Base-by-base conservation (phyloP, 2,797 vertebrate genomes). In the Bryconaethiops microstoma region DNA sequence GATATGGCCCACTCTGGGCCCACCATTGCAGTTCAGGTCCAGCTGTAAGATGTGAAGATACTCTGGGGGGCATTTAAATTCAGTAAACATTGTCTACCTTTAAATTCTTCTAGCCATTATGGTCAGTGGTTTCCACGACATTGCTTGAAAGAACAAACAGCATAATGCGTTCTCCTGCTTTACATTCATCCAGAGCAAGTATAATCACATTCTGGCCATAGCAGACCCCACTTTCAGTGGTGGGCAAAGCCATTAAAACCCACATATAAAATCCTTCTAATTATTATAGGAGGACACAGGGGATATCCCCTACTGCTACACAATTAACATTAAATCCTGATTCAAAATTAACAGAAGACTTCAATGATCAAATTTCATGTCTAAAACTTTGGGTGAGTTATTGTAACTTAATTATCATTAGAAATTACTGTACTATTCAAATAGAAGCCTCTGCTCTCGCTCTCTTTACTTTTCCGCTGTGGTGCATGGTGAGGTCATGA, bases 401-500 rank as follows among this genome's bases (percentile, higher is more conserved):
- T 1, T 29, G 29, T 29, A 29, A 29, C 29, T 45, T 45, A 45
- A 12, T 10, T 12, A 50, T 50, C 48, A 50, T 4, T 13, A 2
- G 5, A 55, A 16, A 23, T 60, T 9, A 19, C 5, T n/a, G 55
- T 57, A 13, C 19, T 19, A 55, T 19, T 17, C 16, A 52, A 13
- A 52, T 14, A 52, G 54, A 2, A 55, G 16, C 19, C 10, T 60
- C 8, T 21, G 21, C 57, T n/a, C 6, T 59, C 55, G 21, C 19
- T 21, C 55, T 21, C 55, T 19, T n/a, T 23, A 73, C 52, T 45
- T 57, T 68, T 65, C 42, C 29, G 76, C 76, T 68, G 64, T 57
- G 64, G 40, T 65, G 71, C 50, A 68, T 68, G 75, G 74, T 60
- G 39, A 72, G 55, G 60, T 63, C 68, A 29, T 29, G 29, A 29